Evolutionary conservation across 2,113 vertebrate genomes (phyloP), one percentile per base, ranked within the genome.

Genomic region (Cnemophilus loriae): DNA sequence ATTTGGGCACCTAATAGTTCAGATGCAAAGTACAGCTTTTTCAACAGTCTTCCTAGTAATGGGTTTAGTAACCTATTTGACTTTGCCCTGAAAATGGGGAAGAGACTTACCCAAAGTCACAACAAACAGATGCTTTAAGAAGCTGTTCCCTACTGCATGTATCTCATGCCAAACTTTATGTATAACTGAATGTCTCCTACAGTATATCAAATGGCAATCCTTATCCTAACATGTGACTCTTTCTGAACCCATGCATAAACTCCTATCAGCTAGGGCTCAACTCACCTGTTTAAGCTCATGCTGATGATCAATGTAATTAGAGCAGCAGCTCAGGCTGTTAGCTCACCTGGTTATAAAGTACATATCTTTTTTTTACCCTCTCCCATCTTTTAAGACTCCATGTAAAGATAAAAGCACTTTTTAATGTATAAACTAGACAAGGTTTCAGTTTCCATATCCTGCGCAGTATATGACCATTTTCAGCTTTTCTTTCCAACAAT

Each of bases 341-440:
- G 14, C 19, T 81, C 35, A 82, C 17, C 24, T 33, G 23, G 64
- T 37, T 46, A 26, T 17, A 42, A 20, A 19, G 16, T 32, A 79
- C 11, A 30, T 11, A 8, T 1, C 2, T 8, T 26, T 35, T 67
- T 27, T 16, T 44, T 20, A 42, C 2, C 1, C 3, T 9, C 16
- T 30, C 21, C 37, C 60, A 33, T 41, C 37, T 70, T 61, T 8
- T 37, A 90, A 30, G 42, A 61, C 11, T 28, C 22, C 17, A 3
- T 1, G 4, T 26, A 65, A 59, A 90, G 7, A 46, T 30, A 90
- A 77, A 56, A 68, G 22, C 6, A 24, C 3, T 35, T 92, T 55
- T 59, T 65, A 6, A 46, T 33, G 11, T 42, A 53, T 35, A n/a
- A 65, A 49, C 32, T 27, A 70, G 46, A 47, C 9, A 61, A 59